Percentiles rank a stretch among this genome's conserved stretches.
Evolutionary conservation across 1,140 invertebrate genomes (phyloP).

Genomic region (Procambarus virginalis): DNA sequence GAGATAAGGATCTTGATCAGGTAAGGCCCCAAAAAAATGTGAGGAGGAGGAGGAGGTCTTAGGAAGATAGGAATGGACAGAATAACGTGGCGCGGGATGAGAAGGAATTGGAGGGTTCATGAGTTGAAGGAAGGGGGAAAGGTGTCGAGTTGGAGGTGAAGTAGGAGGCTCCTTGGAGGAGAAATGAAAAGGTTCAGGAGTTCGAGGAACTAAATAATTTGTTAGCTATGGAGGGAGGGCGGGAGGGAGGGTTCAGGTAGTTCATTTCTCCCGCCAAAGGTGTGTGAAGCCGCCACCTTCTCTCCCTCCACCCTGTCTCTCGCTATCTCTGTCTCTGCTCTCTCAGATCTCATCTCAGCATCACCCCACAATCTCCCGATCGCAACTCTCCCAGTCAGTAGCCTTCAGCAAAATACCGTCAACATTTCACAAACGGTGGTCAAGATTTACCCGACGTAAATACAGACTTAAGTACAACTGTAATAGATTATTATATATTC

Average conservation of each 20-base stretch:
- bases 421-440: neutral
- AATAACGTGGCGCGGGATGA: neutral
- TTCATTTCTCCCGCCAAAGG: conserved; percentile 50
- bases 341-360: neutral
- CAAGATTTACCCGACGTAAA: neutral
- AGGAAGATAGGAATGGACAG: too few relatives aligned
- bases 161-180: too few relatives aligned
- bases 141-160: too few relatives aligned
- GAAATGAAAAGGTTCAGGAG: too few relatives aligned
- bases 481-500: conserved; percentile 15
- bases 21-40: too few relatives aligned
- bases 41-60: too few relatives aligned
- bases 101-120: neutral
- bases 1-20: conserved; percentile 1
- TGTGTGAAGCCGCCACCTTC: conserved; percentile 33
- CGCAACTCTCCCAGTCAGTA: neutral
- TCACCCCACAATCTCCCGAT: too few relatives aligned
- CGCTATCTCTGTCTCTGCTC: conserved; percentile 13
- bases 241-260: conserved; percentile 11
- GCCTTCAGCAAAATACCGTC: neutral
- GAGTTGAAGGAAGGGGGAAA: neutral
- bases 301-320: conserved; percentile 5
- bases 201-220: neutral
- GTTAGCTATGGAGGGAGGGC: neutral
- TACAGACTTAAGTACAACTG: neutral